Conservation (phyloP, 2,113 vertebrate species). For the Lepus americanus region DNA sequence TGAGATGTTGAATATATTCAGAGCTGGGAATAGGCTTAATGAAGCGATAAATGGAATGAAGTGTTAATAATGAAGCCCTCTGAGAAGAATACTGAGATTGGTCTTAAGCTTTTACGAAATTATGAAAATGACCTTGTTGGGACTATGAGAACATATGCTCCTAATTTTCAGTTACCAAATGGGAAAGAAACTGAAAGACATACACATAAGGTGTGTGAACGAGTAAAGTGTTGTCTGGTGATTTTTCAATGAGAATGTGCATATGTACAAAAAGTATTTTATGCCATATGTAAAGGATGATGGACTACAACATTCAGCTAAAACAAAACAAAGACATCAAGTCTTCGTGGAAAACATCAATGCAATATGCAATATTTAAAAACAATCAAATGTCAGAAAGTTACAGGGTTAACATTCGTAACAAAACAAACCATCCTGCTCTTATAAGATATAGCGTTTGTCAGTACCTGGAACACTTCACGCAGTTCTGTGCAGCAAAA, state of each 20-base stretch:
- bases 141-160: slow-evolving; percentile 2
- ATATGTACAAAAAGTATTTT: not conserved
- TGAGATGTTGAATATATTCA: not conserved
- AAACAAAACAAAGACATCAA: slow-evolving; percentile 4
- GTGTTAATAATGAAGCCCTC: not conserved
- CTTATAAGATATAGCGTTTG: not conserved
- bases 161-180: slow-evolving; percentile 54
- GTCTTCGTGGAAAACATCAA: not conserved
- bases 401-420: not conserved
- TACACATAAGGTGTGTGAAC: not conserved
- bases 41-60: not conserved
- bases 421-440: not conserved
- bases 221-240: not conserved
- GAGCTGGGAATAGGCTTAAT: not conserved
- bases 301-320: not conserved
- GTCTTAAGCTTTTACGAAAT: not conserved
- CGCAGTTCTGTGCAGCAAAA: not conserved
- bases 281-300: not conserved
- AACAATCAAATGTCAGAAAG: not conserved
- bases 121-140: not conserved
- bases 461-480: not conserved
- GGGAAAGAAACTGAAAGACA: slow-evolving; percentile 45
- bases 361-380: not conserved
- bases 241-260: slow-evolving; percentile 1
- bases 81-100: not conserved